These are phyloP conservation scores for Plutomurus gul DNA, from an alignment of 1,140 invertebrate species.

Conservation along the genomic window DNA sequence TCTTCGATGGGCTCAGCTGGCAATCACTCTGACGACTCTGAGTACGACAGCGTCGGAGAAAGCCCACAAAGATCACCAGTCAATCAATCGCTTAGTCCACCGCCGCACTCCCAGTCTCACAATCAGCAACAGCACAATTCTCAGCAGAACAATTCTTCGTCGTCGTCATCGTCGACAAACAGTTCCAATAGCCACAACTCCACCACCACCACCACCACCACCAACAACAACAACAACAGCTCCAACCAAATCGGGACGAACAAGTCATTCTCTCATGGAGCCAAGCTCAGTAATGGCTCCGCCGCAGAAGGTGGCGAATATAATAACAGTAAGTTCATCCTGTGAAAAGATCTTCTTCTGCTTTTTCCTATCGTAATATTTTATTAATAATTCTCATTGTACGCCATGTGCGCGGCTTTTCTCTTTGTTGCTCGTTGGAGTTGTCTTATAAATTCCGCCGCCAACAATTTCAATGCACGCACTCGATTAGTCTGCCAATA, in stretches of 20 bases:
- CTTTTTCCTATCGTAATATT: not conserved
- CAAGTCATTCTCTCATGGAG: conserved; percentile 51
- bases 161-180: not conserved
- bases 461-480: no score
- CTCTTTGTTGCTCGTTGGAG: no score
- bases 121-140: conserved; percentile 40
- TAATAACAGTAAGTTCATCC: conserved; percentile 52
- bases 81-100: conserved; percentile 45
- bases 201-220: conserved; percentile 44
- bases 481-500: no score
- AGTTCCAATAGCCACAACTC: not conserved
- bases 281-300: conserved; percentile 37
- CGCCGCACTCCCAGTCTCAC: conserved; percentile 47
- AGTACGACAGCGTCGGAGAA: conserved; percentile 64
- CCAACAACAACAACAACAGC: conserved; percentile 36
- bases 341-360: not conserved
- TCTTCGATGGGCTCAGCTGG: conserved; percentile 60
- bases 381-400: not conserved
- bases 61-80: conserved; percentile 57
- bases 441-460: no score
- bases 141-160: conserved; percentile 9
- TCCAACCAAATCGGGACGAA: conserved; percentile 15
- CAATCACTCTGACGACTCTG: conserved; percentile 66
- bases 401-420: no score
- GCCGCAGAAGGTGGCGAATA: conserved; percentile 49